Conservation (phyloP, 2,888 invertebrate species). For the Tetropium fuscum region DNA sequence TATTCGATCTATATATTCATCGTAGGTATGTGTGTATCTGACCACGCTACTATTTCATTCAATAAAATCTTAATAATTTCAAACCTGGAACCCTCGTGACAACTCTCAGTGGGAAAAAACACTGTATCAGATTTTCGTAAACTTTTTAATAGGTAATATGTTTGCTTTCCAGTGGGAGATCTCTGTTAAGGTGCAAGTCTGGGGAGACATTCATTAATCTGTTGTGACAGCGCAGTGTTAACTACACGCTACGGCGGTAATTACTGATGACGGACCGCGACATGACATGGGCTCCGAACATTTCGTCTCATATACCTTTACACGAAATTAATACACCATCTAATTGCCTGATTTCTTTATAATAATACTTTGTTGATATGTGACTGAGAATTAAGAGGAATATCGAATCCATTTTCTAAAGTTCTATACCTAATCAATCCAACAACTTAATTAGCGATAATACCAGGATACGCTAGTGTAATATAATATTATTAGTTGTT, state of each 20-base stretch:
- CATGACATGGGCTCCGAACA: constrained; percentile 47
- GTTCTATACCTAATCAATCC: not conserved
- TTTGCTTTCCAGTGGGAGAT: constrained; percentile 37
- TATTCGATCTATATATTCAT: no score
- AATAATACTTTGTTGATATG: constrained; percentile 22
- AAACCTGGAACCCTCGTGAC: not conserved
- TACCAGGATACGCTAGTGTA: not conserved
- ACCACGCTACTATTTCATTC: no score
- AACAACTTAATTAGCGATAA: not conserved
- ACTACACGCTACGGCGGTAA: constrained; percentile 67
- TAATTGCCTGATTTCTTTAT: constrained; percentile 37
- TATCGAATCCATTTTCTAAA: not conserved
- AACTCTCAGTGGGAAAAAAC: constrained; percentile 16
- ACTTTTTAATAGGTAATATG: constrained; percentile 29
- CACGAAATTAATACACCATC: constrained; percentile 40
- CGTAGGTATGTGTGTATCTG: no score
- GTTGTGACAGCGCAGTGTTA: constrained; percentile 67
- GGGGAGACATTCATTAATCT: constrained; percentile 67
- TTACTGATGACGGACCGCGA: constrained; percentile 64
- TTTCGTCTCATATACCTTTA: constrained; percentile 31
- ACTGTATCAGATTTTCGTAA: constrained; percentile 22
- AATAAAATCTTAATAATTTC: no score
- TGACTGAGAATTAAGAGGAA: not conserved
- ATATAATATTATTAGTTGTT: not conserved
- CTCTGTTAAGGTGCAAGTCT: constrained; percentile 52